Percentiles rank a stretch among this genome's conserved stretches.
These are phyloP conservation scores for Platycheirus rosarum DNA, from an alignment of 2,888 invertebrate species.

Conservation along the genomic window DNA sequence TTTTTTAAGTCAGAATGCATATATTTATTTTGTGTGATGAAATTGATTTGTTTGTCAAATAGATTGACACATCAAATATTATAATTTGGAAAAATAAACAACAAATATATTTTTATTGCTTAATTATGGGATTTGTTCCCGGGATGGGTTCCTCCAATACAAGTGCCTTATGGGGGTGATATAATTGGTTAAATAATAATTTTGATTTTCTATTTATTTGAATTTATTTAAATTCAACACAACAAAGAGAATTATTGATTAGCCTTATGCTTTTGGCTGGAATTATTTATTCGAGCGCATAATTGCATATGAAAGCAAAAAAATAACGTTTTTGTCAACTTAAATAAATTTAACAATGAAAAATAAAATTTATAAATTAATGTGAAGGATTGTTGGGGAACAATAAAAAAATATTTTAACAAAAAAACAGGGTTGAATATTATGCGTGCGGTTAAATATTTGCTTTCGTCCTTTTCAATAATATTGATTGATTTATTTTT, in stretches of 20 bases:
- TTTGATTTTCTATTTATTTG: neutral
- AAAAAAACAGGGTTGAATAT: too few relatives aligned
- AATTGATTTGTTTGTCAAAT: slow-evolving; percentile 11
- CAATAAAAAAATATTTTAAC: too few relatives aligned
- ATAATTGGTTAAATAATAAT: slow-evolving; percentile 32
- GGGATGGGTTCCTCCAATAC: too few relatives aligned
- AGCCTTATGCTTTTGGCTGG: slow-evolving; percentile 6
- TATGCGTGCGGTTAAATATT: too few relatives aligned
- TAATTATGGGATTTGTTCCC: too few relatives aligned
- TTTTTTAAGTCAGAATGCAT: neutral
- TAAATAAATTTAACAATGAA: neutral
- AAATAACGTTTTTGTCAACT: neutral
- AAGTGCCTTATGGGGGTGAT: too few relatives aligned
- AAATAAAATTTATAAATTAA: neutral
- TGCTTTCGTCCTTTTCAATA: too few relatives aligned
- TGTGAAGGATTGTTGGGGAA: neutral
- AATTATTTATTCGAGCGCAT: slow-evolving; percentile 31
- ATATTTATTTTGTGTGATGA: neutral
- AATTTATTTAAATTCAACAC: slow-evolving; percentile 9
- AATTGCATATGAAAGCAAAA: neutral
- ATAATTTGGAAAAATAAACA: neutral
- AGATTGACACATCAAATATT: slow-evolving; percentile 19
- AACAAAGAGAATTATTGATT: slow-evolving; percentile 32
- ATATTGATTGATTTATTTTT: too few relatives aligned
- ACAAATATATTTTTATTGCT: neutral